Conservation (phyloP, 2,888 invertebrate genomes). For the Dicycla oo region DNA sequence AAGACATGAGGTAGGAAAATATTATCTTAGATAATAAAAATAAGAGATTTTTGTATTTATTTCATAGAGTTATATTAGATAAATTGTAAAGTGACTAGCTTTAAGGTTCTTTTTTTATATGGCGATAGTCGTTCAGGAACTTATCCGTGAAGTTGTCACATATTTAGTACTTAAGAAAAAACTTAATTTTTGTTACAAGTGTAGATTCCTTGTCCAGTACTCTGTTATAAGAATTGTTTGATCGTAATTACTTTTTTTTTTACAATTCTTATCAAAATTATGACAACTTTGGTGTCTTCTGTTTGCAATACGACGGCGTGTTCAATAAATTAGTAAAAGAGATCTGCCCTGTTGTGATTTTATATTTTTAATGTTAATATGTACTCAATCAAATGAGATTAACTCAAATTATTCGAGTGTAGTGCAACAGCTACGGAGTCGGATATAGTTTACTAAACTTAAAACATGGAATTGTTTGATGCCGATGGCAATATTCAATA, state of each 20-base stretch:
- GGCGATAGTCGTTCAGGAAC: constrained; percentile 87
- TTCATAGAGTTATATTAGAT: constrained; percentile 90
- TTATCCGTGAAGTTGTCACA: constrained; percentile 81
- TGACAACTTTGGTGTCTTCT: constrained; percentile 40
- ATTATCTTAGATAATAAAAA: constrained; percentile 88
- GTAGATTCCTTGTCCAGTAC: constrained; percentile 65
- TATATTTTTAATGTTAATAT: constrained; percentile 79
- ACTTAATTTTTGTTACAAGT: constrained; percentile 82
- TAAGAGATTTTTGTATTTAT: constrained; percentile 90
- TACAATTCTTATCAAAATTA: constrained; percentile 37
- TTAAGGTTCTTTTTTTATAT: constrained; percentile 86
- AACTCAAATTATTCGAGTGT: constrained; percentile 78
- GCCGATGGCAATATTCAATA: constrained; percentile 76
- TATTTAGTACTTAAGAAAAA: constrained; percentile 86
- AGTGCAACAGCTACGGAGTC: constrained; percentile 69
- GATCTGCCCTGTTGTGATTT: constrained; percentile 88
- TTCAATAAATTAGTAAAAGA: constrained; percentile 76
- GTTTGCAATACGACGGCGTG: constrained; percentile 66
- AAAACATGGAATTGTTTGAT: constrained; percentile 73
- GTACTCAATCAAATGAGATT: constrained; percentile 88
- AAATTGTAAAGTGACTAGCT: constrained; percentile 89
- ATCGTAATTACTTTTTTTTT: constrained; percentile 46
- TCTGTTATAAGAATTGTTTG: constrained; percentile 60
- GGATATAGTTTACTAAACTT: constrained; percentile 69
- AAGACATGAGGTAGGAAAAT: constrained; percentile 89